A percentile compares a stretch with the other conserved stretches of the same genome.
Evolutionary conservation across 2,888 invertebrate species (phyloP).

Genomic region (Tipula helvola): DNA sequence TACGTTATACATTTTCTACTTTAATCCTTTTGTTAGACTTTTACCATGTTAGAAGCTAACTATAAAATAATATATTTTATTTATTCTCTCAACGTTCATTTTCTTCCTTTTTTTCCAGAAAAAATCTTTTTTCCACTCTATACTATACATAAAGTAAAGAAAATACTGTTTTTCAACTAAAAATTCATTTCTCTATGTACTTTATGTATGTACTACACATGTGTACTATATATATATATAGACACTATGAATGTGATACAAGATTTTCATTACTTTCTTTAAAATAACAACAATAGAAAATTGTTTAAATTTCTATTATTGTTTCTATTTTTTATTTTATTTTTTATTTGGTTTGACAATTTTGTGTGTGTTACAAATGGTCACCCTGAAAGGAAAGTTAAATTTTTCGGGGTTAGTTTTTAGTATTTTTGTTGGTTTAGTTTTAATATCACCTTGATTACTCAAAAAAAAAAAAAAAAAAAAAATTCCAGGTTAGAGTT

Average conservation of each 20-base stretch:
- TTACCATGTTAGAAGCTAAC: neutral
- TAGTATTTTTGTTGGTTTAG: neutral
- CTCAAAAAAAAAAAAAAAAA: neutral
- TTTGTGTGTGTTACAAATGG: neutral
- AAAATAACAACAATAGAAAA: neutral
- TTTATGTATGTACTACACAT: neutral
- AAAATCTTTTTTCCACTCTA: neutral
- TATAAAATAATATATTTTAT: neutral
- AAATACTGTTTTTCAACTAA: neutral
- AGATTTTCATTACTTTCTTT: neutral
- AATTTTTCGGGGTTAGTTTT: neutral
- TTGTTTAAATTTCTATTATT: neutral
- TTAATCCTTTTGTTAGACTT: slow-evolving; percentile 4
- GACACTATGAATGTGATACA: neutral
- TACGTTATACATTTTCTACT: neutral
- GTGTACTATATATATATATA: neutral
- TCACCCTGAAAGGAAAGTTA: neutral
- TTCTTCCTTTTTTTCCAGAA: neutral
- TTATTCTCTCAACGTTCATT: neutral
- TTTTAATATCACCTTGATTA: neutral
- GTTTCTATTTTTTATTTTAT: neutral
- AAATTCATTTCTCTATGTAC: neutral
- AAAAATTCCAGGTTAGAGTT: neutral
- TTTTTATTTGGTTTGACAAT: neutral
- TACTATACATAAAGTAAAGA: neutral